Conservation (phyloP, 2,888 invertebrate species). For the Caenorhabditis sp. region DNA sequence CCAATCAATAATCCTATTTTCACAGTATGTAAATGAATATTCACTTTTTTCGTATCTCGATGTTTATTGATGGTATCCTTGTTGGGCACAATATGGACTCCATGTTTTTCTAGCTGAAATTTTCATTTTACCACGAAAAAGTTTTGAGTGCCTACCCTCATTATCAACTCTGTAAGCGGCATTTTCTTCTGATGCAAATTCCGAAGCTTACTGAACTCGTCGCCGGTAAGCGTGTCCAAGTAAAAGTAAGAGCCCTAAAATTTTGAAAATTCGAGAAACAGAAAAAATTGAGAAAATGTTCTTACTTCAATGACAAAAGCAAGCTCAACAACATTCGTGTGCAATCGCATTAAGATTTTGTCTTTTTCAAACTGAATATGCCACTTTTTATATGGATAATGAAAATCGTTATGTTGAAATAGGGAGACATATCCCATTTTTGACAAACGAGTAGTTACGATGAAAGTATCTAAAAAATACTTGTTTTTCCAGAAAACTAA, state of each 20-base stretch:
- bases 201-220: slow-evolving; percentile 72
- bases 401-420: slow-evolving; percentile 72
- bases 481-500: not conserved
- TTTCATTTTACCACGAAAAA: too few relatives aligned
- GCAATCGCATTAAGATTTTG: slow-evolving; percentile 57
- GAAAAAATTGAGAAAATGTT: too few relatives aligned
- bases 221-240: slow-evolving; percentile 70
- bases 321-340: slow-evolving; percentile 70
- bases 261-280: not conserved
- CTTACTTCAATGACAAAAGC: slow-evolving; percentile 67
- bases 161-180: slow-evolving; percentile 64
- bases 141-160: slow-evolving; percentile 42
- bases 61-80: slow-evolving; percentile 65
- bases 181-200: slow-evolving; percentile 67
- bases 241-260: slow-evolving; percentile 64
- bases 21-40: not conserved
- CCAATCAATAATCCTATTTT: not conserved
- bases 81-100: slow-evolving; percentile 71
- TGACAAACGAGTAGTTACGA: slow-evolving; percentile 66
- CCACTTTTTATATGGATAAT: slow-evolving; percentile 73
- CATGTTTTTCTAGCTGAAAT: slow-evolving; percentile 67
- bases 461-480: slow-evolving; percentile 65
- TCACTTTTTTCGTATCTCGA: slow-evolving; percentile 68
- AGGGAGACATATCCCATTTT: slow-evolving; percentile 70
- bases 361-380: slow-evolving; percentile 61